These are phyloP conservation scores for Phthorimaea operculella DNA, from an alignment of 1,140 invertebrate species.

Conservation along the genomic window DNA sequence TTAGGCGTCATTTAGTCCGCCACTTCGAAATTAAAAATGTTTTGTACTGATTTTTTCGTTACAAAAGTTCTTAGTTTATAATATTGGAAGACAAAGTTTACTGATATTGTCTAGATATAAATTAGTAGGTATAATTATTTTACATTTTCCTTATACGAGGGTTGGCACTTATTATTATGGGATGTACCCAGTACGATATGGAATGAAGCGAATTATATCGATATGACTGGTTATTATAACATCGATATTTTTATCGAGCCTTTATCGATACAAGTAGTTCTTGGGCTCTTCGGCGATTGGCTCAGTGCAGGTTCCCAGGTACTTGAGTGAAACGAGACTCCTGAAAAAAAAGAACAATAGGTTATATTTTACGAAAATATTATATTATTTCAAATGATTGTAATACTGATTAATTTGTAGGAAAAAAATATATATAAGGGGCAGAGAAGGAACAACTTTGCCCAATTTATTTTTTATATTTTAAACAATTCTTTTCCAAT, in stretches of 20 bases:
- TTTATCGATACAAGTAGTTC: constrained; percentile 64
- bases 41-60: constrained; percentile 12
- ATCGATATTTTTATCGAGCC: constrained; percentile 13
- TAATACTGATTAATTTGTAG: too few species aligned
- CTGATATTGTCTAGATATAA: constrained; percentile 14
- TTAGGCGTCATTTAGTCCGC: neutral
- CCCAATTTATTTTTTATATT: too few species aligned
- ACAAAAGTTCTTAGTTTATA: neutral
- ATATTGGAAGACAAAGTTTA: constrained; percentile 19
- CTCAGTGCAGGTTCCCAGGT: constrained; percentile 60
- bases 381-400: too few species aligned
- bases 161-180: constrained; percentile 29
- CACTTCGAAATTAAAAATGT: neutral
- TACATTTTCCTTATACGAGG: constrained; percentile 20
- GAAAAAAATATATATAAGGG: too few species aligned
- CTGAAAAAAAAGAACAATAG: constrained; percentile 33
- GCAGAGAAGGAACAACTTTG: too few species aligned
- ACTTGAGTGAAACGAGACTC: constrained; percentile 55
- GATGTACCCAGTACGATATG: neutral
- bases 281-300: constrained; percentile 64
- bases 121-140: constrained; percentile 13
- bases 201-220: neutral
- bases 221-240: constrained; percentile 10
- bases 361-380: too few species aligned
- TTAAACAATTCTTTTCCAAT: too few species aligned